Evolutionary conservation across 2,797 vertebrate genomes (phyloP).

Genomic region (Lerista edwardsae): DNA sequence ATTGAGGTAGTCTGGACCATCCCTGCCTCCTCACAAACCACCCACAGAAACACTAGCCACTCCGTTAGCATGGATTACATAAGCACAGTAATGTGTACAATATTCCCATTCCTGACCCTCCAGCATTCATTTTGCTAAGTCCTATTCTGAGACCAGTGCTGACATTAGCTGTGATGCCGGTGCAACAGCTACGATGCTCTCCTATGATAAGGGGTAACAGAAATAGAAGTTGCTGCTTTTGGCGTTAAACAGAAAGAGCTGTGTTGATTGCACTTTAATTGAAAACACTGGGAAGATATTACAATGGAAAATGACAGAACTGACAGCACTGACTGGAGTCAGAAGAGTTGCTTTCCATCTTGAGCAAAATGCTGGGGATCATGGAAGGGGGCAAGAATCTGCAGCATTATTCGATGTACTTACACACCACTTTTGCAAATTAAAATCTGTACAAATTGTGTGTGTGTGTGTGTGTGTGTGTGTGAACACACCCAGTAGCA

Average conservation of each 20-base stretch:
- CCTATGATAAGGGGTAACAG: slow-evolving; percentile 27
- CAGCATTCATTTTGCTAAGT: slow-evolving; percentile 29
- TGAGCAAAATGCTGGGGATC: neutral
- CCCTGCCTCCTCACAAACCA: neutral
- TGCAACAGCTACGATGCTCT: slow-evolving; percentile 13
- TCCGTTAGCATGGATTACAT: slow-evolving; percentile 9
- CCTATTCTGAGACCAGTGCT: slow-evolving; percentile 42
- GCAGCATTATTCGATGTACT: neutral
- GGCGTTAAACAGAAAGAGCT: slow-evolving; percentile 33
- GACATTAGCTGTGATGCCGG: slow-evolving; percentile 39
- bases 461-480: too few relatives aligned
- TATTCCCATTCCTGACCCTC: neutral
- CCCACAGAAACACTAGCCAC: neutral
- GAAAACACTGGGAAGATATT: slow-evolving; percentile 33
- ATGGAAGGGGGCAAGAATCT: neutral
- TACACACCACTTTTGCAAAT: too few relatives aligned
- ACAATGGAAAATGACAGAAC: neutral
- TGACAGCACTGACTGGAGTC: neutral
- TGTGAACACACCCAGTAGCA: too few relatives aligned
- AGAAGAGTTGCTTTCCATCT: slow-evolving; percentile 6
- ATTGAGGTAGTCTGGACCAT: slow-evolving; percentile 20
- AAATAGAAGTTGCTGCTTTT: slow-evolving; percentile 34
- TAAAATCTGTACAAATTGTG: too few relatives aligned
- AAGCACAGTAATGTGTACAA: neutral
- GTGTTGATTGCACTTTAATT: slow-evolving; percentile 53